Base-by-base conservation (phyloP, 2,888 invertebrate genomes). In the Dasypogon diadema region DNA sequence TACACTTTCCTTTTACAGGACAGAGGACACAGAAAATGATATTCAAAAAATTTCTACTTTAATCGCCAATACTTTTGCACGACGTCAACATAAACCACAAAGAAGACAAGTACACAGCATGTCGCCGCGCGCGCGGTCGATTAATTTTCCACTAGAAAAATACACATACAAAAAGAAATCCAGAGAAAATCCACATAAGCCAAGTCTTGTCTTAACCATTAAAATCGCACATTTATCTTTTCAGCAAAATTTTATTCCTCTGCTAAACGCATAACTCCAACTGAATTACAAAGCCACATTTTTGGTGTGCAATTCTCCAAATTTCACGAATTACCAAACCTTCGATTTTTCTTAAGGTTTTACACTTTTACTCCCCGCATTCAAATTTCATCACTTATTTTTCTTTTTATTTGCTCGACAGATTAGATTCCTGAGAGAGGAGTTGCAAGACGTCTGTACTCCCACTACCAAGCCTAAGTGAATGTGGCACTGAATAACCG, bases 101-200 rank as follows among this genome's bases (percentile, higher is more conserved):
- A 48, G 10, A 51, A 24, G 48, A 21, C 70, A 54, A 34, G 16
- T 26, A 54, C 34, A 18, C 34, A 37, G 70, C 54, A 70, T 51
- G 70, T 70, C 70, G 70, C 55, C 56, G 6, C 56, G 73, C 37
- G 73, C 73, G 73, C 73, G 55, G 56, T 73, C 73, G 56, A 73
- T 73, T 73, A 63, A 30, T 73, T 73, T 73, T 73, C 14, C 37
- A 56, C 56, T 30, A 63, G 34, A 37, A 16, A 55, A 34, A 14
- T 54, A 54, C 73, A 73, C 73, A 56, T 55, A 65, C 24, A 55
- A 54, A 21, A 55, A 37, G 16, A 56, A 22, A 65, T 65, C 21
- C 2, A 34, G 60, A 60, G 10, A 60, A 68, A 68, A 48, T 54
- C 37, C 70, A 30, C 54, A 54, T 34, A 54, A 70, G 54, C 51